Evolutionary conservation across 1,140 invertebrate genomes (phyloP), one percentile per base, ranked within the genome.

Genomic region (Latrodectus geometricus): DNA sequence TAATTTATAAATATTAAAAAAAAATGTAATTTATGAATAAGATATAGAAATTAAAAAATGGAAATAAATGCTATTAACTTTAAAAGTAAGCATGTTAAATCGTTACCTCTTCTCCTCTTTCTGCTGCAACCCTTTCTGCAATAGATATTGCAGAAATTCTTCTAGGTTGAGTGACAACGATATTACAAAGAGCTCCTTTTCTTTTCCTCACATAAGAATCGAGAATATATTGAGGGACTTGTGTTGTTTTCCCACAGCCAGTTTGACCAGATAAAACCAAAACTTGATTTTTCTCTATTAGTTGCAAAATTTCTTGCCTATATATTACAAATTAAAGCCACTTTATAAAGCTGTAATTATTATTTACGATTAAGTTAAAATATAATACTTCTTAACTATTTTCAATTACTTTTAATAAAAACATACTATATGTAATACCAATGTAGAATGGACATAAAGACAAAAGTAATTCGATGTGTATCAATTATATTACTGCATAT

Each of bases 201-300:
- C 20, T 52, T 35, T 65, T 35, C 1, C 91, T 89, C 91, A 92
- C 93, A 93, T 80, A 88, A 54, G 87, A 21, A 12, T 99, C 98
- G 78, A 99, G 91, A 89, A 99, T 98, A 90, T 96, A 99, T 90
- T 99, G 98, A 86, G 97, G 97, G 65, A 93, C 93, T 90, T 94
- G 93, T 61, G 94, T 94, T 9, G 94, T 94, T 91, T 94, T 94
- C 88, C 97, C 97, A 90, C 97, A 98, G 17, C 97, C 97, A 0
- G 97, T 98, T 88, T 97, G 97, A 81, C 97, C 97, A 69, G 95
- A 93, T 78, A 99, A 96, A 50, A 98, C 95, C 54, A 97, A 93
- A 0, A 98, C 95, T 4, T 96, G 93, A 92, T 96, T 95, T 0
- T 97, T 95, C 88, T 96, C 95, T 78, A 99, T 96, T 0, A 94